A percentile compares a stretch with the other conserved stretches of the same genome.
Evolutionary conservation across 1,140 invertebrate genomes (phyloP).

Genomic region (Meloidogyne chitwoodi): DNA sequence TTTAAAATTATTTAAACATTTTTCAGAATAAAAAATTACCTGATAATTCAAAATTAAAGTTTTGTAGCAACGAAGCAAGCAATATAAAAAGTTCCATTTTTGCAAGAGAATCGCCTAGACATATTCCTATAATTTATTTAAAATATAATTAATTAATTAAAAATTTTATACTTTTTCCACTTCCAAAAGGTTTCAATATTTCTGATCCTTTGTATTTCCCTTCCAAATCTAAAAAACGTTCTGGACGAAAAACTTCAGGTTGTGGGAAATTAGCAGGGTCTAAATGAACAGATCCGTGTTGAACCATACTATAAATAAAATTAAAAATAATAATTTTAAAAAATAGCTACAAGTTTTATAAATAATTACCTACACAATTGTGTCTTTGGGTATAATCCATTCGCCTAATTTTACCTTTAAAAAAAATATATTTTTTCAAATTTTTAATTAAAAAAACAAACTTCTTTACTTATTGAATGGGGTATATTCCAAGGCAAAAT

Average conservation of each 20-base stretch:
- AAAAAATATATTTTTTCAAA: neutral
- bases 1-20: too few species aligned
- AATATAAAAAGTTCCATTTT: conserved; percentile 60
- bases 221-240: conserved; percentile 52
- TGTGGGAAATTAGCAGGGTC: conserved; percentile 52
- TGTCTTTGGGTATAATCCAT: conserved; percentile 32
- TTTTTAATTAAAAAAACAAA: neutral
- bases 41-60: conserved; percentile 47
- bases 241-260: conserved; percentile 58
- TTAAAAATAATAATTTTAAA: too few species aligned
- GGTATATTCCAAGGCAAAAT: conserved; percentile 46
- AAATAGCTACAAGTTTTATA: too few species aligned
- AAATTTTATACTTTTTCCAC: conserved; percentile 42
- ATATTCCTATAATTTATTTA: conserved; percentile 17
- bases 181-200: conserved; percentile 46
- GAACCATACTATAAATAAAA: too few species aligned
- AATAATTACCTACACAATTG: too few species aligned
- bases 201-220: conserved; percentile 27
- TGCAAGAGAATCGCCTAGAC: conserved; percentile 59
- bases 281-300: conserved; percentile 46
- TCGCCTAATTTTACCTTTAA: conserved; percentile 9
- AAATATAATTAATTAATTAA: conserved; percentile 11
- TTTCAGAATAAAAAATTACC: neutral
- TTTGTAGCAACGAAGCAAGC: conserved; percentile 53
- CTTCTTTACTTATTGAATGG: conserved; percentile 21